Conservation (phyloP, 2,113 vertebrate genomes). For the Equus przewalskii region DNA sequence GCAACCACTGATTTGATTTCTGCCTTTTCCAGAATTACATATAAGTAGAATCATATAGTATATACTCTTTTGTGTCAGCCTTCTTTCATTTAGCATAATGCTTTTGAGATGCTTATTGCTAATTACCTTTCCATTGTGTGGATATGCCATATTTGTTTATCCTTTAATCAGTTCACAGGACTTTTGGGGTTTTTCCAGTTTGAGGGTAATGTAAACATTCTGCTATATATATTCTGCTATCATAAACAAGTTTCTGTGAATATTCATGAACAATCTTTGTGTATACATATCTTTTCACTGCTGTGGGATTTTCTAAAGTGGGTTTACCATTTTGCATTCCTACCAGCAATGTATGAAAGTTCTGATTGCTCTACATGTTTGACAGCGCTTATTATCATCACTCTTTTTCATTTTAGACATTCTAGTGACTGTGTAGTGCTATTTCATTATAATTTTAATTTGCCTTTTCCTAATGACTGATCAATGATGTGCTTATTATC, state of each 20-base stretch:
- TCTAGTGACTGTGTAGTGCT: background rate
- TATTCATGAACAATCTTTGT: background rate
- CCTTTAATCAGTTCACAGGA: background rate
- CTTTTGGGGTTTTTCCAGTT: background rate
- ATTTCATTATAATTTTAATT: background rate
- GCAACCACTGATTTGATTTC: background rate
- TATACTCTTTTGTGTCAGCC: background rate
- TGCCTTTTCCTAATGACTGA: background rate
- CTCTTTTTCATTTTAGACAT: background rate
- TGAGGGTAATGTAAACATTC: background rate
- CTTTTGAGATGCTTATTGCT: background rate
- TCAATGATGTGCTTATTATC: background rate
- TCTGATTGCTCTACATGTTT: background rate
- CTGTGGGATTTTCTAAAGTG: background rate
- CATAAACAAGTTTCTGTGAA: background rate
- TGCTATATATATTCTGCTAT: background rate
- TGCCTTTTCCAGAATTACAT: background rate
- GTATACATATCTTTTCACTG: background rate
- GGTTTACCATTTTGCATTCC: background rate
- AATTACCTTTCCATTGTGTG: background rate
- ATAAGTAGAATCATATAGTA: background rate
- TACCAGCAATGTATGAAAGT: background rate
- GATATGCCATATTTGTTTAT: background rate
- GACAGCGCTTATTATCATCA: background rate
- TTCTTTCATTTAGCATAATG: background rate